These are phyloP conservation scores for Peromyscus melanophrys DNA, from an alignment of 2,797 vertebrate genomes.

Conservation along the genomic window DNA sequence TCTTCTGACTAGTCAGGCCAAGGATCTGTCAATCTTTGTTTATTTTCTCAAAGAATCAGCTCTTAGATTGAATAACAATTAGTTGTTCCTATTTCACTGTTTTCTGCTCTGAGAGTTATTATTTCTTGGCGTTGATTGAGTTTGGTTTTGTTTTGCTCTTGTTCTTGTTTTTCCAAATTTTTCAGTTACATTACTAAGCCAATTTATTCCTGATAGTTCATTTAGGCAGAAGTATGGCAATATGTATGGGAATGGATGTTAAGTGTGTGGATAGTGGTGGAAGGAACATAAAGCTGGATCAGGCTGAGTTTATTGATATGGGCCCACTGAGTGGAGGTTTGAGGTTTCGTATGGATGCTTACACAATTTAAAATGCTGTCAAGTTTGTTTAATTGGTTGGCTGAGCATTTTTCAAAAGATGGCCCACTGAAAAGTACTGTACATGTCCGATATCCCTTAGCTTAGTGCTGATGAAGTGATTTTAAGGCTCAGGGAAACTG, in stretches of 20 bases:
- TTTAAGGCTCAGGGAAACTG: no score
- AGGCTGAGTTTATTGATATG: no score
- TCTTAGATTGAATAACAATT: neutral
- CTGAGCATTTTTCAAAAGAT: no score
- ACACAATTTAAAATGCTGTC: no score
- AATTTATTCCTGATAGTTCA: neutral
- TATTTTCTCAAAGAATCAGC: neutral
- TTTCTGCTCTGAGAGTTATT: neutral
- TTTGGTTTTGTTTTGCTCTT: neutral
- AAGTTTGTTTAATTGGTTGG: no score
- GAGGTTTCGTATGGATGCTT: no score
- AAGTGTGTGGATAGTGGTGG: neutral
- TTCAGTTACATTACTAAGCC: neutral
- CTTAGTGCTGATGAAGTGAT: no score
- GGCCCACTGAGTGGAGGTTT: no score
- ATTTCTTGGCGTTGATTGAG: neutral
- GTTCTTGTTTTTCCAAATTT: neutral
- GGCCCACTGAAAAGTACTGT: no score
- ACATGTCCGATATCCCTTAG: no score
- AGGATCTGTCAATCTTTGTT: neutral
- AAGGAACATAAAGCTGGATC: no score
- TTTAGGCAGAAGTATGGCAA: neutral
- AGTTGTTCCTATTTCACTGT: neutral
- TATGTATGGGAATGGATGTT: neutral
- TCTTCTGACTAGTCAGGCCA: neutral